Percentiles rank a stretch among this genome's conserved stretches.
These are phyloP conservation scores for Trachelipus rathkii DNA, from an alignment of 1,140 invertebrate genomes.

Conservation along the genomic window DNA sequence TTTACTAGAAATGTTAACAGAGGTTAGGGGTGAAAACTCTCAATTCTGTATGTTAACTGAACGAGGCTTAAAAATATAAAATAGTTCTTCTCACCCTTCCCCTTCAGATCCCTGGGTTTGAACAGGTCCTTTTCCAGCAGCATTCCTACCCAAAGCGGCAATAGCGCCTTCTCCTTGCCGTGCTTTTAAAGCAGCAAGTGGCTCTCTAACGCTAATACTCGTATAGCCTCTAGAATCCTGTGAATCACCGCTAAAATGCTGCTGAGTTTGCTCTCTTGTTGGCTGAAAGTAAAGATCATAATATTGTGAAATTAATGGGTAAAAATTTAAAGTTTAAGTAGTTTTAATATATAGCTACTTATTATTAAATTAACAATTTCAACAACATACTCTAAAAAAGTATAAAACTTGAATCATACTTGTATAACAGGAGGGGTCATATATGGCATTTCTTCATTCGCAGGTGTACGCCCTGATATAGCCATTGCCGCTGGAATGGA, in stretches of 20 bases:
- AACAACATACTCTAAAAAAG: too few relatives aligned
- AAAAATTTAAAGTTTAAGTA: too few relatives aligned
- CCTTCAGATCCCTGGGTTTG: slow-evolving; percentile 65
- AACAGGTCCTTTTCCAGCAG: neutral
- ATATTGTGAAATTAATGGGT: too few relatives aligned
- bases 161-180: slow-evolving; percentile 56
- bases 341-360: too few relatives aligned
- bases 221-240: slow-evolving; percentile 86
- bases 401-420: slow-evolving; percentile 21
- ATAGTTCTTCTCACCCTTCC: slow-evolving; percentile 35
- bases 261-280: slow-evolving; percentile 34
- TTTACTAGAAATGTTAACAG: too few relatives aligned
- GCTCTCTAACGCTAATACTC: slow-evolving; percentile 82
- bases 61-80: too few relatives aligned
- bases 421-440: slow-evolving; percentile 72
- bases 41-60: too few relatives aligned
- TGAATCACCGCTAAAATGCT: slow-evolving; percentile 44
- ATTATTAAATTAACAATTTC: too few relatives aligned
- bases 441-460: slow-evolving; percentile 80
- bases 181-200: slow-evolving; percentile 62
- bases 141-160: slow-evolving; percentile 53
- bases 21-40: too few relatives aligned
- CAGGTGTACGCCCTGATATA: slow-evolving; percentile 73
- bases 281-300: neutral
- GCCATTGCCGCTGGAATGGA: slow-evolving; percentile 68